Percentiles rank a stretch among this genome's conserved stretches.
Evolutionary conservation across 2,888 invertebrate genomes (phyloP).

Genomic region (Disparrhopalites patrizii): DNA sequence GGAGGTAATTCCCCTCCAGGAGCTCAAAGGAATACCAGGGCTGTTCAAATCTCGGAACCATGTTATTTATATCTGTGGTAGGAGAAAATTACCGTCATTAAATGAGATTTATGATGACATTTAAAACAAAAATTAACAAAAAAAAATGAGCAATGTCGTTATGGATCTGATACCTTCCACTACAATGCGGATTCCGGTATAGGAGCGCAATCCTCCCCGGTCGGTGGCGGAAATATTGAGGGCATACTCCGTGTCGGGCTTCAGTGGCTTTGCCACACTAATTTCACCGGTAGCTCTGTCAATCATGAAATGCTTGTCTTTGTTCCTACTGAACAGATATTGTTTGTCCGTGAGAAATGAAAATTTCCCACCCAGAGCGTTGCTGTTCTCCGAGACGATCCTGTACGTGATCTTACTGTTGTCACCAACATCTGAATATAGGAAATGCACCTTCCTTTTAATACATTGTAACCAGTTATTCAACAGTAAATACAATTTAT

Average conservation of each 20-base stretch:
- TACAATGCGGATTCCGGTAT: conserved; percentile 62
- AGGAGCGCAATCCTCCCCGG: conserved; percentile 68
- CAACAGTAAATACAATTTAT: not conserved
- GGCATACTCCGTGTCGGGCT: conserved; percentile 70
- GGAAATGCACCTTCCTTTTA: conserved; percentile 55
- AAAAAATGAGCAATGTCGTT: not conserved
- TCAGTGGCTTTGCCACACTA: conserved; percentile 65
- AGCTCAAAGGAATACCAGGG: conserved; percentile 79
- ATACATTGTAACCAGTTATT: not conserved
- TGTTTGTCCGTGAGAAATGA: conserved; percentile 46
- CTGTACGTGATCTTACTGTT: conserved; percentile 71
- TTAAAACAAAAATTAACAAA: not conserved
- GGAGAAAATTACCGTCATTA: not conserved
- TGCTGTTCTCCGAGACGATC: conserved; percentile 59
- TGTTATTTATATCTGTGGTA: conserved; percentile 64
- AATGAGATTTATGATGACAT: not conserved
- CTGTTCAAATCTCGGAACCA: conserved; percentile 75
- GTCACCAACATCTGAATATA: conserved; percentile 48
- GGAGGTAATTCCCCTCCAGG: conserved; percentile 70
- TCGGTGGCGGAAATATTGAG: conserved; percentile 73
- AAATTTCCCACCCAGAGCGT: conserved; percentile 55
- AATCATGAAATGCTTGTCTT: conserved; percentile 66
- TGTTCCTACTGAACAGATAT: conserved; percentile 45
- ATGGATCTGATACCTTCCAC: conserved; percentile 13
- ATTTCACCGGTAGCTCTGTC: conserved; percentile 73